Percentiles rank a stretch among this genome's conserved stretches.
Evolutionary conservation across 2,797 vertebrate species (phyloP).

Genomic region (Spea hammondii): DNA sequence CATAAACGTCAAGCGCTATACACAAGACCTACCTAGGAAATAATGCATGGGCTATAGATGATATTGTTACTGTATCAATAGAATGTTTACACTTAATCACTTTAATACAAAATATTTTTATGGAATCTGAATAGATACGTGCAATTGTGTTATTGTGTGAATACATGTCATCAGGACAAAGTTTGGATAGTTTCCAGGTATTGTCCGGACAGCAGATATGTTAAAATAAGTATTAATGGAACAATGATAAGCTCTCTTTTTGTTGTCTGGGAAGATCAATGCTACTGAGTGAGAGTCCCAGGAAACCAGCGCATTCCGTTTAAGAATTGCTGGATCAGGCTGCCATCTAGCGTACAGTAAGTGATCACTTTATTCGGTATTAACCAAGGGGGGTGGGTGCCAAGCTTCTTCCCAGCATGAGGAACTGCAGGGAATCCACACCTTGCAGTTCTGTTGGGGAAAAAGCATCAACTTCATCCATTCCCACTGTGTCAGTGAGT

Average conservation of each 20-base stretch:
- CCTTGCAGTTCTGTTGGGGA: slow-evolving; percentile 6
- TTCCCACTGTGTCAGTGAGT: slow-evolving; percentile 12
- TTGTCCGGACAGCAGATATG: slow-evolving; percentile 47
- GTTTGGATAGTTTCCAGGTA: neutral
- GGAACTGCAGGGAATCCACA: slow-evolving; percentile 35
- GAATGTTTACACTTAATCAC: no score
- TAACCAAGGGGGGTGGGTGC: neutral
- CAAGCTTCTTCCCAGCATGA: neutral
- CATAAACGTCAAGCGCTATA: no score
- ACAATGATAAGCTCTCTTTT: slow-evolving; percentile 54
- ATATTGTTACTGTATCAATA: no score
- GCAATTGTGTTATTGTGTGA: no score
- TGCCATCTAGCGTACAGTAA: slow-evolving; percentile 97
- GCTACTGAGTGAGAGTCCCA: slow-evolving; percentile 54
- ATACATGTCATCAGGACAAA: neutral
- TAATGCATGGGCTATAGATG: no score
- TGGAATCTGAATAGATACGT: no score
- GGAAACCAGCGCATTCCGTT: slow-evolving; percentile 33
- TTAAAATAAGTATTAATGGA: slow-evolving; percentile 60
- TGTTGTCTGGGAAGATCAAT: slow-evolving; percentile 45
- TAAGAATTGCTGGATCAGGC: slow-evolving; percentile 88
- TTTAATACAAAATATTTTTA: no score
- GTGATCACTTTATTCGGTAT: slow-evolving; percentile 17
- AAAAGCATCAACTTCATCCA: slow-evolving; percentile 2
- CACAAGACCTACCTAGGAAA: no score